Evolutionary conservation across 2,113 vertebrate genomes (phyloP), one percentile per base, ranked within the genome.

Genomic region (Podarcis muralis): DNA sequence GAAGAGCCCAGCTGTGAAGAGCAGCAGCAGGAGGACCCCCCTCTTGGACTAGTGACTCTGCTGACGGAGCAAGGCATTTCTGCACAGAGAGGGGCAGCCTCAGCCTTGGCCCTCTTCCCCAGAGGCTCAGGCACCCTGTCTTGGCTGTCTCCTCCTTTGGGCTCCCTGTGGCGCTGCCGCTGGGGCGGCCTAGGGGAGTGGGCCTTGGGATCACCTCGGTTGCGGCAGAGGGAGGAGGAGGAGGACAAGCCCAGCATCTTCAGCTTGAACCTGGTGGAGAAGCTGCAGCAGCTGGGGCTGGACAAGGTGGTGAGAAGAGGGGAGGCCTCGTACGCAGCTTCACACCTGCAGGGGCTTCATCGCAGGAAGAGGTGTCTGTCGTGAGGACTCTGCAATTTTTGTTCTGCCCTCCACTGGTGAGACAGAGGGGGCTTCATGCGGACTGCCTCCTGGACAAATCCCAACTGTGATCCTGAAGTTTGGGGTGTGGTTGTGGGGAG

Each of bases 201-300:
- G 53, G 65, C 86, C 62, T 84, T 78, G 15, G 43, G 81, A 72
- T 43, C 86, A 66, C 0, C 82, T 75, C 66, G 66, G 76, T 11
- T 35, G 40, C 74, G 2, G 11, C 87, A 85, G 86, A 77, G 82
- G 16, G 30, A 76, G n/a, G 3, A 79, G 59, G 68, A 57, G 65
- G 5, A 2, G 0, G 4, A 15, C 53, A 43, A 35, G 74, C 92
- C 87, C 35, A 96, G 89, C 88, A 90, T 94, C 95, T 98, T 98
- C 90, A 96, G 98, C 91, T 88, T 98, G 92, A 98, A 98, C 94
- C 91, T 98, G 86, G 97, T 98, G 79, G 97, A 97, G 85, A 98
- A 98, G 93, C 95, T 98, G 87, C 93, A 86, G 89, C 93, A 90
- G 35, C 95, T 98, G 86, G 98, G 97, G n/a, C 90, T 98, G 93